phyloP scores from a whole-genome alignment of 2,888 invertebrate genomes.

The Hypomecis atomaria region DNA sequence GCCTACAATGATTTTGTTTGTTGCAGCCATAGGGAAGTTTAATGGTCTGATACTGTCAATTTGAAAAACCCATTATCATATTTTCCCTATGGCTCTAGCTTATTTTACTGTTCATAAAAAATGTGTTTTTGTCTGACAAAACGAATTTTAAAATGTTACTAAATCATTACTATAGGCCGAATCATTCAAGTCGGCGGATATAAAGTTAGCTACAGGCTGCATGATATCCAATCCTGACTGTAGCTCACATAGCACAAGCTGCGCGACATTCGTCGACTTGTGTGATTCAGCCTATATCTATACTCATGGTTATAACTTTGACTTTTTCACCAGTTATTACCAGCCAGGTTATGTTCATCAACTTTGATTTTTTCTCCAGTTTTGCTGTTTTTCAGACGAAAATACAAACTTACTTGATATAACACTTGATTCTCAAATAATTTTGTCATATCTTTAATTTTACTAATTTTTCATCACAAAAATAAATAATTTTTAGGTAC shows the following conservation, averaged over 20 bases:
- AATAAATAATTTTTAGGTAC: neutral
- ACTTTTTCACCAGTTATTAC: too few species aligned
- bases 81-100: constrained; percentile 10
- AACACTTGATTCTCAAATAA: neutral
- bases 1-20: neutral
- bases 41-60: neutral
- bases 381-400: neutral
- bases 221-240: too few species aligned
- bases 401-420: neutral
- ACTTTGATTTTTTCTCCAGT: too few species aligned
- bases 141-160: neutral
- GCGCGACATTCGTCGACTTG: too few species aligned
- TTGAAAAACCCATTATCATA: neutral
- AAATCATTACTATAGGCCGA: too few species aligned
- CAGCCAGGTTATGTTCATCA: too few species aligned
- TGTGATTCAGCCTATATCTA: too few species aligned
- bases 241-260: too few species aligned
- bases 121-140: constrained; percentile 9
- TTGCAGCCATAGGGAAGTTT: constrained; percentile 3
- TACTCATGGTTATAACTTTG: too few species aligned
- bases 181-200: too few species aligned
- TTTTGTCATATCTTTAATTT: neutral
- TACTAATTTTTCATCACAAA: neutral
- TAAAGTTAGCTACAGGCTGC: too few species aligned
- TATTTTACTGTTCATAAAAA: neutral